Base-by-base conservation (phyloP, 2,797 vertebrate genomes). In the Hyperoplus lanceolatus region DNA sequence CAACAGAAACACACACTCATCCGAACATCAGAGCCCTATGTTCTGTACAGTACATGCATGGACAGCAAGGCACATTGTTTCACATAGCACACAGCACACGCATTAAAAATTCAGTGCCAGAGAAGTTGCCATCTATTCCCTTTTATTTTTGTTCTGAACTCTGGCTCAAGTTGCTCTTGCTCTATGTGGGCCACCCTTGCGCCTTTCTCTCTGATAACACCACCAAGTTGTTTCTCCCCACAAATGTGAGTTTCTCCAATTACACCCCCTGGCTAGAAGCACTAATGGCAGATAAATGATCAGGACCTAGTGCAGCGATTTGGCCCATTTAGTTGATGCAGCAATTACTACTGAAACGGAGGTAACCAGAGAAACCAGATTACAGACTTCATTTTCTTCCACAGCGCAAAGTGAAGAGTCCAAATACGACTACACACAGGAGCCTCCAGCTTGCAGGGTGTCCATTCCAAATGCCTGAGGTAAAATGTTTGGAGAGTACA, bases 261-360 rank as follows among this genome's bases (percentile, higher is more conserved):
- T 91, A 91, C 18, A 73, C 85, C 87, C 87, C 85, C 88, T 55
- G 84, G 91, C 87, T 71, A 54, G 88, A 82, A 67, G 68, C 81
- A 39, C 87, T 91, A 89, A 93, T 93, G 73, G 86, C 85, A 82
- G 84, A 91, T 89, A 90, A 89, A 86, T 90, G 89, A 92, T 90
- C 88, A 89, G 83, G 82, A 89, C 83, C 77, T 51, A 81, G 76
- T 80, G 82, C 77, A 75, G 88, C 91, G 91, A 93, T 91, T 79
- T 90, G 85, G 59, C 81, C 89, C 87, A 87, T 92, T 90, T 91
- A 86, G 88, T 91, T 84, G 80, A 92, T 87, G 82, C 60, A 50
- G 83, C 87, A 89, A 90, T 90, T 91, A 88, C 87, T 79, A 81
- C 50, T 61, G 55, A 77, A 81, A 61, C 66, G 1, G 85, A 91